Evolutionary conservation across 2,797 vertebrate species (phyloP).

Genomic region (Sternotherus odoratus): DNA sequence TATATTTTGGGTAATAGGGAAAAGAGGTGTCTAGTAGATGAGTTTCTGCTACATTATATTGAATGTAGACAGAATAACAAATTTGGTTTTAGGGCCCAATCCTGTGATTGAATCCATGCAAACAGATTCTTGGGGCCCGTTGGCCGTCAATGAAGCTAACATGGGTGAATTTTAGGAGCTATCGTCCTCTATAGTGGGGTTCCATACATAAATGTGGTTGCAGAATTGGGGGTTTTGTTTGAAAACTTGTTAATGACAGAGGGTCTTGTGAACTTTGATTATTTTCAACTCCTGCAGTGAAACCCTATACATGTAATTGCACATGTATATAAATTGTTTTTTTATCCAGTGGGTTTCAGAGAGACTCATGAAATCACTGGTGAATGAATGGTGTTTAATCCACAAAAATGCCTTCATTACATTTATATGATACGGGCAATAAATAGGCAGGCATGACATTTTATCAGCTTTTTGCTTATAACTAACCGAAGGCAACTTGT

Average conservation of each 20-base stretch:
- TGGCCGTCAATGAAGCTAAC: background rate
- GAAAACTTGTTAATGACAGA: background rate
- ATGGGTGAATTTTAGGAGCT: background rate
- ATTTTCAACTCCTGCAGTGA: background rate
- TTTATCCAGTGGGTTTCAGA: background rate
- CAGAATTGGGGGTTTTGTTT: background rate
- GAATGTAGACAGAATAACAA: background rate
- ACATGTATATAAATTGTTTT: background rate
- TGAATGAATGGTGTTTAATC: background rate
- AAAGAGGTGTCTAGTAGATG: background rate
- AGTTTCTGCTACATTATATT: background rate
- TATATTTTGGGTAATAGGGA: background rate
- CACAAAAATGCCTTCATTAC: background rate
- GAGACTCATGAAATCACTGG: background rate
- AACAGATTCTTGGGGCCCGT: background rate
- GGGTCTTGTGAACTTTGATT: background rate
- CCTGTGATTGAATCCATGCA: background rate
- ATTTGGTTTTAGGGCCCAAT: background rate
- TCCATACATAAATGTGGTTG: background rate
- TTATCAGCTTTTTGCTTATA: constrained; percentile 44
- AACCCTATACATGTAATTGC: background rate
- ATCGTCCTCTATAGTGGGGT: background rate
- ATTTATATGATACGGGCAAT: background rate
- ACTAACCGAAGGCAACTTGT: constrained; percentile 59
- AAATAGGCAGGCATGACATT: constrained; percentile 27